Evolutionary conservation across 1,140 invertebrate genomes (phyloP).

Genomic region (Gryon sp.): DNA sequence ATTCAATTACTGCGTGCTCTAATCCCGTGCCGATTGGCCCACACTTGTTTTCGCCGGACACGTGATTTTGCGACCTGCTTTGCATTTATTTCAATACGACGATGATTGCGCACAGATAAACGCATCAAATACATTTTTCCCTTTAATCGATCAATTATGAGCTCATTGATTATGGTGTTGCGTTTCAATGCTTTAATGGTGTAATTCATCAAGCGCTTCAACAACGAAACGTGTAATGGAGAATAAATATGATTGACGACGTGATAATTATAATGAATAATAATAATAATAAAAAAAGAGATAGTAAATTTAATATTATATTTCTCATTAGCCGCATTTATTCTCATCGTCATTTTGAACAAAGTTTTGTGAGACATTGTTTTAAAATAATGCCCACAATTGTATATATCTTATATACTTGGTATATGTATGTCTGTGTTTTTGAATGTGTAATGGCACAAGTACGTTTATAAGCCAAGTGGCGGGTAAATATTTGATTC

Average conservation of each 20-base stretch:
- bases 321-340: too few relatives aligned
- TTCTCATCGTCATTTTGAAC: neutral
- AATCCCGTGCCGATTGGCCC: constrained; percentile 47
- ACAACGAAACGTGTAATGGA: neutral
- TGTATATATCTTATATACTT: too few relatives aligned
- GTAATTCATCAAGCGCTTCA: constrained; percentile 24
- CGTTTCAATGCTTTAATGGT: constrained; percentile 15
- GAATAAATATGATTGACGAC: constrained; percentile 37
- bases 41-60: constrained; percentile 13
- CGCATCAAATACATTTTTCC: constrained; percentile 6
- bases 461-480: constrained; percentile 63
- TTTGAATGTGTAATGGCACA: too few relatives aligned
- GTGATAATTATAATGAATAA: too few relatives aligned
- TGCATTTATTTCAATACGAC: constrained; percentile 32
- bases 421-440: constrained; percentile 21
- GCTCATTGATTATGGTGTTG: constrained; percentile 32
- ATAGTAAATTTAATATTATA: too few relatives aligned
- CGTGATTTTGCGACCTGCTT: constrained; percentile 20
- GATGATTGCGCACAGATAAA: constrained; percentile 3
- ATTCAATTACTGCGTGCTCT: constrained; percentile 62
- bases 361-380: constrained; percentile 35
- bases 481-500: constrained; percentile 73
- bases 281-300: too few relatives aligned
- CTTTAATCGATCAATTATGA: constrained; percentile 45
- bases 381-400: constrained; percentile 48